Base-by-base conservation (phyloP, 2,888 invertebrate genomes). In the Dynastes grantii region DNA sequence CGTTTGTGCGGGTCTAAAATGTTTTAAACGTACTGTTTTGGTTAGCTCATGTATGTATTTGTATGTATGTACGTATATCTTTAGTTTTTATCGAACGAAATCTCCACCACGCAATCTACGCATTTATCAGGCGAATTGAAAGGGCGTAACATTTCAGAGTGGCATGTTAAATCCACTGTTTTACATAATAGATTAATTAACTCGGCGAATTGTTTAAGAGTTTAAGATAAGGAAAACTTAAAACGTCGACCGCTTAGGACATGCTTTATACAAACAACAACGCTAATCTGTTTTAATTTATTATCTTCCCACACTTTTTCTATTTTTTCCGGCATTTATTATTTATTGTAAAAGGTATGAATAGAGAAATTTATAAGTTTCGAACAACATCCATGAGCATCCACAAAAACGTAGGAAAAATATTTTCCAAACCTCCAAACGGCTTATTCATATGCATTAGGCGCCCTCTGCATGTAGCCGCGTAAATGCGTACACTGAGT, bases 131-230 rank as follows among this genome's bases (percentile, higher is more conserved):
- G 78, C 53, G 78, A 75, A 78, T 78, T 75, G 78, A 78, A 78
- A 73, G 78, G 78, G 78, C 78, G 78, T 78, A 65, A 78, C 78
- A 65, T 73, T 78, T 58, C 51, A 73, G 73, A 75, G 75, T 65
- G 73, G 78, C 78, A 73, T 73, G 78, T 78, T 78, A 75, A 78
- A 78, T 78, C 78, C 75, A 64, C 75, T 78, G 78, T 65, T 78
- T 78, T 78, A 78, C 78, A 78, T 75, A 78, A 78, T 78, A 78
- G 78, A 78, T 78, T 78, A 78, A 78, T 78, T 78, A 78, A 78
- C 53, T 67, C 68, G 29, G 37, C 55, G 73, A 75, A 78, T 78
- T 78, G 78, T 78, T 78, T 75, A 75, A 61, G 73, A 40, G 73
- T 75, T 75, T 75, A 61, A 75, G 73, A 75, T 75, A 75, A 75